Evolutionary conservation across 1,140 invertebrate genomes (phyloP), one percentile per base, ranked within the genome.

Genomic region (Aporrectodea caliginosa): DNA sequence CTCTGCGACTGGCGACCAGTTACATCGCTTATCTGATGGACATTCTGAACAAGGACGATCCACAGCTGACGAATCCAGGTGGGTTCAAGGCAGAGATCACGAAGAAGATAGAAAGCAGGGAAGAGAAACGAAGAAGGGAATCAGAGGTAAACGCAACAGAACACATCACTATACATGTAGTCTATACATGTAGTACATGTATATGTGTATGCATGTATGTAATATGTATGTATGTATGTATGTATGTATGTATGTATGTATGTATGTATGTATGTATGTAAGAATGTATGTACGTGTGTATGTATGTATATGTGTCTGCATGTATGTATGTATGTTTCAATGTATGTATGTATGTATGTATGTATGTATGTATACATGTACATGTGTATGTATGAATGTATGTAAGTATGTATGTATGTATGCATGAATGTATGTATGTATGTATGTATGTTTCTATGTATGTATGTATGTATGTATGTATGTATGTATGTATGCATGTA

Each of bases 1-100:
- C 90, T 14, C 82, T 90, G 35, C 83, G 88, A 58, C 83, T 91
- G 78, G 90, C 90, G 12, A 90, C 89, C 14, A 88, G 85, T 78
- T 91, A 90, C 81, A 90, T 90, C 70, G 84, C 86, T 1, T 90
- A 89, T 83, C 84, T 90, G 27, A 90, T 90, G 89, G 87, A 89
- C 73, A 83, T 90, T 16, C 82, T 90, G 68, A 85, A 88, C 30
- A 88, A 89, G 81, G 90, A 90, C 76, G 89, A 89, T 79, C 88
- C 89, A 1, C 85, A 82, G 12, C 76, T 87, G 2, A 77, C 83
- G 14, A n/a, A n/a, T n/a, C 86, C 88, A 68, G 87, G 85, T 16
- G 89, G 88, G 1, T 91, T 91, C 85, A 90, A 90, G 83, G 90
- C 90, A n/a, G 90, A 91, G 80, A 82, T 90, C 30, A 84, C 84